Evolutionary conservation across 2,888 invertebrate species (phyloP), one percentile per base, ranked within the genome.

Genomic region (Alloscopus bannaensis): DNA sequence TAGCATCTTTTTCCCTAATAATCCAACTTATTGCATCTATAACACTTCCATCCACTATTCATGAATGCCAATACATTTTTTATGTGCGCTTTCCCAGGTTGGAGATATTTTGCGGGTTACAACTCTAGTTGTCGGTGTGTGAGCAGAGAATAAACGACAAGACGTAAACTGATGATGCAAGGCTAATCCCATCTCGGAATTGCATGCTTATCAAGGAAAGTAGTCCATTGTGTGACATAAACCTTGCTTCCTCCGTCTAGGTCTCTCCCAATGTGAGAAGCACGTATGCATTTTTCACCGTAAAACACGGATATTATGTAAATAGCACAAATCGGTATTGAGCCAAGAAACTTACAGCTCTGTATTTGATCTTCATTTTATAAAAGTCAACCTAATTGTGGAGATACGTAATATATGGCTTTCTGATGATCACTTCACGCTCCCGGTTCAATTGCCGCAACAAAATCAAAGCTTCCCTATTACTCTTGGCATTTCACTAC

Each of bases 111-210:
- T n/a, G n/a, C n/a, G n/a, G n/a, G n/a, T n/a, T n/a, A n/a, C n/a
- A n/a, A n/a, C n/a, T n/a, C n/a, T n/a, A n/a, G n/a, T n/a, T n/a
- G n/a, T n/a, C n/a, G n/a, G n/a, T n/a, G n/a, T n/a, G n/a, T n/a
- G n/a, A n/a, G n/a, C n/a, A n/a, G n/a, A n/a, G n/a, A n/a, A n/a
- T n/a, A n/a, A n/a, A n/a, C n/a, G n/a, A 42, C 8, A 18, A n/a
- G 42, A 42, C 18, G 59, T 59, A 59, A 59, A 18, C 29, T 29
- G 59, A 59, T 31, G 59, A 31, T 13, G 55, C 55, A 55, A 29
- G 59, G 59, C 59, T 18, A 59, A 59, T 59, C 59, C 59, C n/a
- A 59, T 52, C 52, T 3, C 3, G 52, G 59, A 59, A 59, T 59
- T 29, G 31, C 59, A 59, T 59, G 29, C 24, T 52, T 52, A 59